Conservation (phyloP, 1,140 invertebrate genomes). For the Drosophila athabasca region DNA sequence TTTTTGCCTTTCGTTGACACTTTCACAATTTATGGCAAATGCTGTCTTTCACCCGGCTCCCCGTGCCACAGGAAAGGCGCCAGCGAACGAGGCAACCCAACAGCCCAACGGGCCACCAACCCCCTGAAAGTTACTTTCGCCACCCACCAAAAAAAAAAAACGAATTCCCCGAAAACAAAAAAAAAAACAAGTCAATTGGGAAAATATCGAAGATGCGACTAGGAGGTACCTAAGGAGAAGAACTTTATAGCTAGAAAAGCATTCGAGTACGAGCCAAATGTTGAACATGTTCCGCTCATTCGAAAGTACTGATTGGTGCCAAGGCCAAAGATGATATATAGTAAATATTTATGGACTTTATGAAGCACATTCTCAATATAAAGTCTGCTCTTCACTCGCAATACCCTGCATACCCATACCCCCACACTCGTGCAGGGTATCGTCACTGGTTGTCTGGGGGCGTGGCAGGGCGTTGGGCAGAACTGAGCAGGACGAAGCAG, state of each 20-base stretch:
- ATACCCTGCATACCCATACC: neutral
- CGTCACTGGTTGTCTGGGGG: conserved; percentile 23
- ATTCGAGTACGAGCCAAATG: neutral
- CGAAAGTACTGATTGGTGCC: too few species aligned
- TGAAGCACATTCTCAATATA: too few species aligned
- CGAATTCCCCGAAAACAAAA: conserved; percentile 20
- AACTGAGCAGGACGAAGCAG: neutral
- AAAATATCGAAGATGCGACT: conserved; percentile 10
- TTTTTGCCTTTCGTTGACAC: conserved; percentile 81
- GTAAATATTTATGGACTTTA: too few species aligned
- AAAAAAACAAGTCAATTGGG: conserved; percentile 38
- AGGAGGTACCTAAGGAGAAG: conserved; percentile 15
- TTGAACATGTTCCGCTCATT: too few species aligned
- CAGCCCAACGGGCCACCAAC: conserved; percentile 7
- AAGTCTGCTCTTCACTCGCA: too few species aligned
- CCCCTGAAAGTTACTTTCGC: conserved; percentile 69
- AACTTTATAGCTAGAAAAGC: too few species aligned
- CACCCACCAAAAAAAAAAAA: conserved; percentile 64
- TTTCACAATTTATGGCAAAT: conserved; percentile 82
- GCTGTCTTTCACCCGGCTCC: conserved; percentile 67
- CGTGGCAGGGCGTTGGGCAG: conserved; percentile 31
- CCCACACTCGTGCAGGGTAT: conserved; percentile 17
- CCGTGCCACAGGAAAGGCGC: conserved; percentile 67
- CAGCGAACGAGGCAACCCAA: conserved; percentile 43
- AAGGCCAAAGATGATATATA: too few species aligned